A percentile compares a stretch with the other conserved stretches of the same genome.
Conservation (phyloP, 2,888 invertebrate genomes). For the Drosophila longiperda region DNA sequence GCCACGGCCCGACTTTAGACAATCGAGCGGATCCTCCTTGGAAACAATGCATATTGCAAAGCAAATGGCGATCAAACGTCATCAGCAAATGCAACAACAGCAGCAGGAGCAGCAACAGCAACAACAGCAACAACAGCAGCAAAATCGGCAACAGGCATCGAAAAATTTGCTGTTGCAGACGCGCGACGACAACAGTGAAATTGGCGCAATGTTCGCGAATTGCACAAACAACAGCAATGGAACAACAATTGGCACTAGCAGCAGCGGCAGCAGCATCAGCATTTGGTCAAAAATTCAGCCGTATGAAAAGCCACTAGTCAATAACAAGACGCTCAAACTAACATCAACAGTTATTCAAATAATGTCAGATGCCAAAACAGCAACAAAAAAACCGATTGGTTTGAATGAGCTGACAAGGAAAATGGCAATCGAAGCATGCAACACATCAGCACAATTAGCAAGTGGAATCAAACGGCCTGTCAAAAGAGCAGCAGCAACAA, state of each 20-base stretch:
- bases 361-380: conserved; percentile 10
- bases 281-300: conserved; percentile 29
- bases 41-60: conserved; percentile 12
- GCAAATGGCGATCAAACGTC: neutral
- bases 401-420: neutral
- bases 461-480: neutral
- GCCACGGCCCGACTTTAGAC: conserved; percentile 43
- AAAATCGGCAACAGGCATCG: neutral
- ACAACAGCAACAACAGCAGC: neutral
- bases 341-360: conserved; percentile 64
- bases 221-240: conserved; percentile 3
- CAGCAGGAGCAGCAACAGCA: neutral
- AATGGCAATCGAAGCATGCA: neutral
- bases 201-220: neutral
- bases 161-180: conserved; percentile 33
- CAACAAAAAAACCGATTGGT: neutral
- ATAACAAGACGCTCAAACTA: conserved; percentile 53
- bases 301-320: conserved; percentile 10
- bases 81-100: neutral
- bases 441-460: neutral
- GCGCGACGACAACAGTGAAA: conserved; percentile 42
- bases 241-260: neutral
- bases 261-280: conserved; percentile 13
- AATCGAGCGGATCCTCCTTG: conserved; percentile 48
- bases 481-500: neutral